Conservation (phyloP, 2,888 invertebrate species). For the Nephrotoma flavescens region DNA sequence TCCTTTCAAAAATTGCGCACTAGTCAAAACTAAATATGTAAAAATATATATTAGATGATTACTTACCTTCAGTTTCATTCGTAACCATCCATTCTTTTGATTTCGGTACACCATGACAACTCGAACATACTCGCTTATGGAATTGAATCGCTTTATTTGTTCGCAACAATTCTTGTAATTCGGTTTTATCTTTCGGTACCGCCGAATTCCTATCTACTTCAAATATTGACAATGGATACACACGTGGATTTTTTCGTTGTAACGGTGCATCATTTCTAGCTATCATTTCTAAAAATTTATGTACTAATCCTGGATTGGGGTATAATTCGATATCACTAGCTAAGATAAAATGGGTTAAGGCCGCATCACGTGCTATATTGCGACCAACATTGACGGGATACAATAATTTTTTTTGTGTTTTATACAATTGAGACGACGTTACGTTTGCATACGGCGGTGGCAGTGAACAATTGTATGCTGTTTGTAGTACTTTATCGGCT, state of each 20-base stretch:
- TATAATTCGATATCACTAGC: slow-evolving; percentile 85
- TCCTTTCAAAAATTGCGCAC: too few relatives aligned
- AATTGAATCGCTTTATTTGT: slow-evolving; percentile 76
- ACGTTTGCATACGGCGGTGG: slow-evolving; percentile 54
- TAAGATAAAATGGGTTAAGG: slow-evolving; percentile 67
- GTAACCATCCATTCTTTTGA: slow-evolving; percentile 71
- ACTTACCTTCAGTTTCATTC: slow-evolving; percentile 44
- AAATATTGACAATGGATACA: slow-evolving; percentile 79
- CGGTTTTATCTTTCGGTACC: slow-evolving; percentile 60
- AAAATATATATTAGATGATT: neutral
- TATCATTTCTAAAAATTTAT: slow-evolving; percentile 73
- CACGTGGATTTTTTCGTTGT: slow-evolving; percentile 44
- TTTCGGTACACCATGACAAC: slow-evolving; percentile 78
- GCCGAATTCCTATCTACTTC: slow-evolving; percentile 55
- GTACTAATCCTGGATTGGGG: slow-evolving; percentile 68
- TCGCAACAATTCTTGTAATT: slow-evolving; percentile 54
- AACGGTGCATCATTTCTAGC: slow-evolving; percentile 54
- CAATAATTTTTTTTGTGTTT: slow-evolving; percentile 61
- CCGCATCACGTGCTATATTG: slow-evolving; percentile 73
- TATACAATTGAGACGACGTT: slow-evolving; percentile 53
- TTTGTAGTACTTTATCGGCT: slow-evolving; percentile 42
- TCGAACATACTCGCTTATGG: slow-evolving; percentile 78
- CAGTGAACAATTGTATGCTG: slow-evolving; percentile 55
- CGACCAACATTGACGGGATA: slow-evolving; percentile 86
- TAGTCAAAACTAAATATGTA: too few relatives aligned